Evolutionary conservation across 1,140 invertebrate species (phyloP), one percentile per base, ranked within the genome.

Genomic region (Calycopis cecrops): DNA sequence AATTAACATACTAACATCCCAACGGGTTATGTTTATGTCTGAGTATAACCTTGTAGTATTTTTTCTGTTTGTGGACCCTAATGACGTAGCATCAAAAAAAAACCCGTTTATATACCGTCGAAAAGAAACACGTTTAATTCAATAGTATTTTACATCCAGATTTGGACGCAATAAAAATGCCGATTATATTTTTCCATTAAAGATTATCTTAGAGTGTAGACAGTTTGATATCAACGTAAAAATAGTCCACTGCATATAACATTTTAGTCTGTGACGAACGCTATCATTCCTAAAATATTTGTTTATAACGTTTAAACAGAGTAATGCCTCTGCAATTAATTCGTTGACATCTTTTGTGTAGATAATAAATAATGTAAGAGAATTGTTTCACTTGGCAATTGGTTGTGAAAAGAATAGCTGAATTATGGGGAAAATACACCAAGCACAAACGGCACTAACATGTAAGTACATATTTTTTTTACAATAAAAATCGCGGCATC

Each of bases 401-500:
- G 40, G 40, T 44, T 44, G 40, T 44, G 1, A 16, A 17, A 44
- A 44, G 40, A 16, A 44, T 14, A 17, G 16, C 40, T 14, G 35
- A 55, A 37, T 28, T 28, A 55, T 55, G 54, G 54, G 54, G 16
- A 55, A 48, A 55, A 9, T 28, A 7, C 54, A 55, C 4, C 54
- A 55, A 17, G 48, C 10, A 21, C 47, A 48, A 14, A 55, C 63
- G 4, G 58, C 63, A 9, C 9, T 71, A n/a, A 57, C 68, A 40
- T 40, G 68, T 71, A 58, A 62, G 54, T 55, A 53, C n/a, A 3
- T 28, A 28, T 6, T n/a, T n/a, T n/a, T n/a, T n/a, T n/a, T n/a
- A n/a, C n/a, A n/a, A n/a, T n/a, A n/a, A n/a, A n/a, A n/a, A n/a
- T n/a, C n/a, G n/a, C n/a, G n/a, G n/a, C n/a, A n/a, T n/a, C n/a